Conservation (phyloP, 2,888 invertebrate species). For the Cistogaster globosa region DNA sequence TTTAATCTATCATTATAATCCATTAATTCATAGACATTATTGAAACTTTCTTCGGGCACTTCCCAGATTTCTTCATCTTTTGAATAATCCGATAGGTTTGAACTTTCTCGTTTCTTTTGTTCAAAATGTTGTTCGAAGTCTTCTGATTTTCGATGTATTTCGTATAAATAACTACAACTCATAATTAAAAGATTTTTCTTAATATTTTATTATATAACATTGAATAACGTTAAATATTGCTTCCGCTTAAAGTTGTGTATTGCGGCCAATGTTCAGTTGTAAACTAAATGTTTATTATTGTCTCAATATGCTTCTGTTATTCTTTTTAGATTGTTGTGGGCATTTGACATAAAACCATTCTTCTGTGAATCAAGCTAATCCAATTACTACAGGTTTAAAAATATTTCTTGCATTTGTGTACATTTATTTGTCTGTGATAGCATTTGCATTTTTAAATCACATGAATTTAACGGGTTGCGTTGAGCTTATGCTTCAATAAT, state of each 20-base stretch:
- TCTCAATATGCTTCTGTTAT: conserved; percentile 50
- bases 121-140: conserved; percentile 62
- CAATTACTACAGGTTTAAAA: conserved; percentile 68
- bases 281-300: conserved; percentile 66
- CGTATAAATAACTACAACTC: conserved; percentile 70
- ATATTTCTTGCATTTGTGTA: conserved; percentile 33
- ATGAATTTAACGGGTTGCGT: conserved; percentile 35
- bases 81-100: conserved; percentile 56
- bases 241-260: conserved; percentile 19
- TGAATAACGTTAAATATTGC: neutral
- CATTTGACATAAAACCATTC: conserved; percentile 72
- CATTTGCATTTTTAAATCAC: neutral
- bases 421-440: conserved; percentile 26
- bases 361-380: conserved; percentile 70
- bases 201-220: conserved; percentile 17
- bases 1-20: conserved; percentile 70
- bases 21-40: conserved; percentile 74
- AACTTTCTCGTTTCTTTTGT: conserved; percentile 43
- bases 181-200: conserved; percentile 42
- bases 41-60: conserved; percentile 66
- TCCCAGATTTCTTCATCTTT: conserved; percentile 69
- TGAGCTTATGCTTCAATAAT: conserved; percentile 1
- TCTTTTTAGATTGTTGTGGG: conserved; percentile 45
- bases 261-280: conserved; percentile 53
- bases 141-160: conserved; percentile 67